phyloP scores from a whole-genome alignment of 1,140 invertebrate species.

The Brachionus paranguensis region DNA sequence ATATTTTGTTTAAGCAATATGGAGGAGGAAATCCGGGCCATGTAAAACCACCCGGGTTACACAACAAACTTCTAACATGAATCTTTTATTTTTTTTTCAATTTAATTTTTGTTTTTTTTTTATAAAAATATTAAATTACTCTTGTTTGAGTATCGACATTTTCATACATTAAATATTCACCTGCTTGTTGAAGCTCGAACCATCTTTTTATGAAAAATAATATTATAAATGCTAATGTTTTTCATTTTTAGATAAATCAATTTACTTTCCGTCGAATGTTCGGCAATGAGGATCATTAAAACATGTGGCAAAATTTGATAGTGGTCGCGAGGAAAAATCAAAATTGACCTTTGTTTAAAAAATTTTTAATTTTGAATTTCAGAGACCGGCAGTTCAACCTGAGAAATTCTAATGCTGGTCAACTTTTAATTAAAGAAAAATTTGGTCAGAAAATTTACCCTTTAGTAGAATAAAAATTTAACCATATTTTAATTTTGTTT shows the following conservation, averaged over 20 bases:
- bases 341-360: neutral
- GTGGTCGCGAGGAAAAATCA: neutral
- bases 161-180: slow-evolving; percentile 22
- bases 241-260: neutral
- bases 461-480: no score
- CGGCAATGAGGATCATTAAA: slow-evolving; percentile 13
- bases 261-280: neutral
- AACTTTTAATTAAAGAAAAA: neutral
- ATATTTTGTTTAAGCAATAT: slow-evolving; percentile 10
- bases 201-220: neutral
- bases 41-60: neutral
- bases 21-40: neutral
- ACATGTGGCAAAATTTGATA: neutral
- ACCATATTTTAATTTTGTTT: no score
- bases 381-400: neutral
- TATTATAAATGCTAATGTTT: neutral
- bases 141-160: neutral
- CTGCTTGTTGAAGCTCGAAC: neutral
- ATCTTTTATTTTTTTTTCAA: neutral
- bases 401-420: neutral
- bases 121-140: neutral
- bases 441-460: no score
- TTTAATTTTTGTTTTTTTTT: neutral
- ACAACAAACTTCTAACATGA: neutral
- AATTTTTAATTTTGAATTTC: neutral